Percentiles rank a stretch among this genome's conserved stretches.
phyloP scores from a whole-genome alignment of 2,888 invertebrate genomes.

The Brenthis hecate region DNA sequence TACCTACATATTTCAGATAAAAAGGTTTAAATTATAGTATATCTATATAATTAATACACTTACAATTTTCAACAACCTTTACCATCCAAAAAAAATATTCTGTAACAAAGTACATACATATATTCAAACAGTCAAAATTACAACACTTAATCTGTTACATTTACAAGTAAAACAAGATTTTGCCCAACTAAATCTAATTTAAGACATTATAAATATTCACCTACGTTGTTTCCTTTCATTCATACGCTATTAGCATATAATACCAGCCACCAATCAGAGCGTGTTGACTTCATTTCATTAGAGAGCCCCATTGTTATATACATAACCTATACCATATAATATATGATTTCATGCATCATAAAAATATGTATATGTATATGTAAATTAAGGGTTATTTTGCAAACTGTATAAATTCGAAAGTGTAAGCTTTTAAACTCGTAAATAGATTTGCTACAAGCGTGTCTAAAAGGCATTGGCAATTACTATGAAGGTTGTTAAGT shows the following conservation, averaged over 20 bases:
- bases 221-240: slow-evolving; percentile 5
- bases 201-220: slow-evolving; percentile 1
- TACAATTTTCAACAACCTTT: no score
- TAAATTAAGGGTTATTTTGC: neutral
- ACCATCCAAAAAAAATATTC: no score
- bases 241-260: slow-evolving; percentile 32
- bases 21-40: no score
- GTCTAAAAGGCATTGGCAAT: neutral
- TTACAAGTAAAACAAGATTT: no score
- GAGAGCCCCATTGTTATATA: slow-evolving; percentile 11
- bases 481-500: neutral
- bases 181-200: neutral
- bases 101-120: no score
- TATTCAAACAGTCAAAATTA: no score
- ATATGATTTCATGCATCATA: slow-evolving; percentile 15
- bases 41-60: no score
- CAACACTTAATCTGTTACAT: no score
- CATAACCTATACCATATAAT: neutral
- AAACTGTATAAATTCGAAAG: neutral
- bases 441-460: slow-evolving; percentile 2
- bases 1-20: no score
- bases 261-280: slow-evolving; percentile 42
- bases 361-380: slow-evolving; percentile 8
- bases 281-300: slow-evolving; percentile 34
- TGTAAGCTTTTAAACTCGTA: no score